These are phyloP conservation scores for Pemphredon lugubris DNA, from an alignment of 2,888 invertebrate genomes.

Conservation along the genomic window DNA sequence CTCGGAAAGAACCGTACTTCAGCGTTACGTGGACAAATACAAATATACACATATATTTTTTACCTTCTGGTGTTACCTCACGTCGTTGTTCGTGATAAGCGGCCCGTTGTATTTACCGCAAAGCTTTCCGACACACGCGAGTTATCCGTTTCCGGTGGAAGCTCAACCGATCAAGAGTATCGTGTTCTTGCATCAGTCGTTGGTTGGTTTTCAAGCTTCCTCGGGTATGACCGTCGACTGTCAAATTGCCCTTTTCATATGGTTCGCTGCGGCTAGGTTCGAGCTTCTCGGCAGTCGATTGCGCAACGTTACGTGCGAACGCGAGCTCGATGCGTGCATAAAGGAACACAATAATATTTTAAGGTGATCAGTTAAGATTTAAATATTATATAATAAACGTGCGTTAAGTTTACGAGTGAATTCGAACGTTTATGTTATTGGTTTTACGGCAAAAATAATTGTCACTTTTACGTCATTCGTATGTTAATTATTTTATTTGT, in stretches of 20 bases:
- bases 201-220: constrained; percentile 64
- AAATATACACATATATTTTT: constrained; percentile 54
- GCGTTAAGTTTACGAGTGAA: too few species aligned
- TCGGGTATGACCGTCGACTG: constrained; percentile 62
- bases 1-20: constrained; percentile 58
- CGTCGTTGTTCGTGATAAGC: constrained; percentile 46
- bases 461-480: too few species aligned
- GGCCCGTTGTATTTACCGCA: constrained; percentile 61
- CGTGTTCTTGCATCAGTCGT: constrained; percentile 63
- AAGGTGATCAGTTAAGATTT: too few species aligned
- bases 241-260: constrained; percentile 67
- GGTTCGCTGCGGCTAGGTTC: constrained; percentile 66
- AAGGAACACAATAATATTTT: too few species aligned
- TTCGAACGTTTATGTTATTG: not conserved
- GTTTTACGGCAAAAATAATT: too few species aligned
- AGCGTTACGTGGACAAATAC: constrained; percentile 66
- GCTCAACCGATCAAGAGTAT: constrained; percentile 33
- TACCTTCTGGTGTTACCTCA: constrained; percentile 50
- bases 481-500: too few species aligned
- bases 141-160: constrained; percentile 72
- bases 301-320: constrained; percentile 1
- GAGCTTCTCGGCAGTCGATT: constrained; percentile 65
- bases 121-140: constrained; percentile 67
- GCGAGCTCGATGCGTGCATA: constrained; percentile 57
- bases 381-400: too few species aligned